These are phyloP conservation scores for Coracopsis vasa DNA, from an alignment of 2,113 vertebrate genomes.

Conservation along the genomic window DNA sequence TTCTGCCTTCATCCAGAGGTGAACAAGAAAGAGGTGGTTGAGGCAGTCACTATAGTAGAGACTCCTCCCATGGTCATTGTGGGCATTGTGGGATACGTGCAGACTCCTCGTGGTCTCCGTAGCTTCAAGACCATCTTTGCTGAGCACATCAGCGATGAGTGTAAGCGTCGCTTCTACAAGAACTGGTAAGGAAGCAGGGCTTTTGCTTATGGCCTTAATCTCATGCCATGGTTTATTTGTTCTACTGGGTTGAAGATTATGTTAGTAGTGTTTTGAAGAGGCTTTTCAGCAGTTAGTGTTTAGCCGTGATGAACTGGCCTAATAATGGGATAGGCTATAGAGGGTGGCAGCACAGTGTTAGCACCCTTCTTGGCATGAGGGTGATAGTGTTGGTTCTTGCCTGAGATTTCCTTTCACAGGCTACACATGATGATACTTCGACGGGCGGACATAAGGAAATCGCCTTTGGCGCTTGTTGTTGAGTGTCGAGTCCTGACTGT, in stretches of 20 bases:
- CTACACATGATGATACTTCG: slow-evolving; percentile 50
- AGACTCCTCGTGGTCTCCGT: slow-evolving; percentile 92
- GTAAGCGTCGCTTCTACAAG: slow-evolving; percentile 98
- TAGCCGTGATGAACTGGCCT: background rate
- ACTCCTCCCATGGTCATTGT: slow-evolving; percentile 96
- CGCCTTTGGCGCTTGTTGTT: slow-evolving; percentile 59
- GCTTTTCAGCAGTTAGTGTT: background rate
- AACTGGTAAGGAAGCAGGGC: slow-evolving; percentile 86
- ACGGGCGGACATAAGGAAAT: slow-evolving; percentile 65
- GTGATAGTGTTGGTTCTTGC: background rate
- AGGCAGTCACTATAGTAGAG: slow-evolving; percentile 95
- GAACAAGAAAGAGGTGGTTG: slow-evolving; percentile 98
- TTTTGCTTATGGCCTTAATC: background rate
- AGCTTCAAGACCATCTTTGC: slow-evolving; percentile 96
- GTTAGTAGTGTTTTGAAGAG: background rate
- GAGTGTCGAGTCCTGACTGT: slow-evolving; percentile 70
- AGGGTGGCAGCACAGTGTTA: fast-evolving
- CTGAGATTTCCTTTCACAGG: background rate
- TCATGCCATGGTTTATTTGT: fast-evolving
- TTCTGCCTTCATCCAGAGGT: slow-evolving; percentile 81
- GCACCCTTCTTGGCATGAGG: background rate
- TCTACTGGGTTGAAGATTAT: background rate
- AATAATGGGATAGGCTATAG: background rate
- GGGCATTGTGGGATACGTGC: slow-evolving; percentile 89
- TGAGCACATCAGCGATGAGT: slow-evolving; percentile 96